phyloP scores from a whole-genome alignment of 2,113 vertebrate species.

The Thalassarche chlororhynchos region DNA sequence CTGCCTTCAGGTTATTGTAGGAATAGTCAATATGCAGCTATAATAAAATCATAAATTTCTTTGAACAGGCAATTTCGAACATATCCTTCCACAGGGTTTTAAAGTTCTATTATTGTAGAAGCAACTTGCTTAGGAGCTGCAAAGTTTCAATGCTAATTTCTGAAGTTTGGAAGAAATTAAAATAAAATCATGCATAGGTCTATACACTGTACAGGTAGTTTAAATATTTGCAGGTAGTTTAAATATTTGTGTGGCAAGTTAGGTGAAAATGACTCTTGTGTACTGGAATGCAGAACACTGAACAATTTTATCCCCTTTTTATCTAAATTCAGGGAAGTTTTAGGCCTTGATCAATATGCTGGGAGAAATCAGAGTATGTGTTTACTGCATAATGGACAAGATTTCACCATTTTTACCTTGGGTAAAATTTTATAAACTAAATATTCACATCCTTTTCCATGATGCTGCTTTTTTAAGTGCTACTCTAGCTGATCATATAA shows the following conservation, averaged over 20 bases:
- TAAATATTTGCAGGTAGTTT: conserved; percentile 32
- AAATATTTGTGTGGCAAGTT: not conserved
- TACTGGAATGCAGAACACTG: not conserved
- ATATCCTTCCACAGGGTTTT: conserved; percentile 65
- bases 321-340: not conserved
- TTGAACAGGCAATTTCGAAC: conserved; percentile 81
- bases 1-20: conserved; percentile 75
- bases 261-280: not conserved
- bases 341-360: not conserved
- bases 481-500: not conserved
- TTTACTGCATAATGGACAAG: not conserved
- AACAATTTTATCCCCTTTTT: not conserved
- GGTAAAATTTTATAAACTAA: not conserved
- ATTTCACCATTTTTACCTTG: not conserved
- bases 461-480: not conserved
- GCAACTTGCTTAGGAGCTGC: conserved; percentile 56
- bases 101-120: conserved; percentile 70
- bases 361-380: not conserved
- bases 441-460: not conserved
- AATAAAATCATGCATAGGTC: conserved; percentile 18
- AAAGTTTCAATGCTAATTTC: conserved; percentile 59
- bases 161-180: conserved; percentile 32
- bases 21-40: conserved; percentile 78
- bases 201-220: not conserved
- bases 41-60: conserved; percentile 86